These are phyloP conservation scores for Cyphomyrus plagiostoma DNA, from an alignment of 2,113 vertebrate species.

Conservation along the genomic window DNA sequence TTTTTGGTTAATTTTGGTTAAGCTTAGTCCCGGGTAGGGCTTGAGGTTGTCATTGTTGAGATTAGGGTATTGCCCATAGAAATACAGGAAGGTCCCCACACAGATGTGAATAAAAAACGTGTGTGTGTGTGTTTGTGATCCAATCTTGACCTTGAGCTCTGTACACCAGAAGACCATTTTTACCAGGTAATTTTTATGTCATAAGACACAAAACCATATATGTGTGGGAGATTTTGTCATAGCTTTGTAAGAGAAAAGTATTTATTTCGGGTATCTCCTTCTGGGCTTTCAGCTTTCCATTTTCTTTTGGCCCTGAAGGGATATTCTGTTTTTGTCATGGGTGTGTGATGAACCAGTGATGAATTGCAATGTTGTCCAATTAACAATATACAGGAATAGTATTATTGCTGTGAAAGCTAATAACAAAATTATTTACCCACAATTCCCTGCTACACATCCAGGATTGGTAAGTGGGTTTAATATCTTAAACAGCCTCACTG, in stretches of 20 bases:
- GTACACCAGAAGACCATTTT: not conserved
- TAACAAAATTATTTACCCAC: not conserved
- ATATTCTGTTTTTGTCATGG: not conserved
- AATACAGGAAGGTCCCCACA: not conserved
- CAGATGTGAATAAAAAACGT: not conserved
- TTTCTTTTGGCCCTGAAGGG: not conserved
- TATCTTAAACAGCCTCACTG: not conserved
- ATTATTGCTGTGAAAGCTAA: not conserved
- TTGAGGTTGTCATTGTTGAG: not conserved
- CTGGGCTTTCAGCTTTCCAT: not conserved
- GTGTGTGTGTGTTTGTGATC: not conserved
- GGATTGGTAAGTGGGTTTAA: not conserved
- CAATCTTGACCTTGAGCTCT: not conserved
- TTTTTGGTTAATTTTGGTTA: not conserved
- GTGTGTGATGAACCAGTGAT: not conserved
- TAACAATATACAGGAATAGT: not conserved
- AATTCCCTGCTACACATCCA: not conserved
- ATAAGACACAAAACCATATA: not conserved
- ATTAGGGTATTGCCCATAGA: not conserved
- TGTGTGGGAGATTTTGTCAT: not conserved
- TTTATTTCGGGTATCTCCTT: not conserved
- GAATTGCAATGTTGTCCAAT: not conserved
- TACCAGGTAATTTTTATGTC: not conserved
- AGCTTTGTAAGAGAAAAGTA: not conserved
- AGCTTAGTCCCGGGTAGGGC: not conserved